These are phyloP conservation scores for Tetramorium simillimum DNA, from an alignment of 1,140 invertebrate genomes.

Conservation along the genomic window DNA sequence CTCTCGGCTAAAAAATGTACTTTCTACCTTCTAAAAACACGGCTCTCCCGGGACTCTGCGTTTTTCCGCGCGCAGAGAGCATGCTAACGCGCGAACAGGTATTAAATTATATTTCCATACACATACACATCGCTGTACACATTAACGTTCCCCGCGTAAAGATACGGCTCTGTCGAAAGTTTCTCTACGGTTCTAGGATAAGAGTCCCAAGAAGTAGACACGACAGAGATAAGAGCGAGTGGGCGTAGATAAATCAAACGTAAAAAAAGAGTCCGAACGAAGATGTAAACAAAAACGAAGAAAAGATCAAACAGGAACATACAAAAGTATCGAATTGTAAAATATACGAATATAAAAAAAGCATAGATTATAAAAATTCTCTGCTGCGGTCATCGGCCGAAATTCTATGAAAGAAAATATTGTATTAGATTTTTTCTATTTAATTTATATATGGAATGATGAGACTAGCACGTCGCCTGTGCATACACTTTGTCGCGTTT, in stretches of 20 bases:
- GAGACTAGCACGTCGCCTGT: constrained; percentile 63
- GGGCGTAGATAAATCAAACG: constrained; percentile 10
- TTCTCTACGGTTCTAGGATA: constrained; percentile 3
- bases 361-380: neutral
- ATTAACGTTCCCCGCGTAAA: constrained; percentile 8
- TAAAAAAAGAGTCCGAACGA: constrained; percentile 12
- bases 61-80: constrained; percentile 54
- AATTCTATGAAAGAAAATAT: neutral
- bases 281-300: constrained; percentile 21
- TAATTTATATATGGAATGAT: constrained; percentile 4
- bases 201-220: constrained; percentile 16
- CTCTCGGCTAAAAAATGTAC: neutral
- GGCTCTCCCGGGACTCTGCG: neutral
- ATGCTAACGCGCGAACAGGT: constrained; percentile 68
- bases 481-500: constrained; percentile 61
- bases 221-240: constrained; percentile 27
- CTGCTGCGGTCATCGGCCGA: neutral
- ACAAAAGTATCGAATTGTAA: constrained; percentile 5
- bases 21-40: constrained; percentile 5
- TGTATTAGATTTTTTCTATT: neutral
- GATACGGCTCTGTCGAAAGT: constrained; percentile 8
- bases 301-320: neutral
- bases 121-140: constrained; percentile 30
- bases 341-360: neutral
- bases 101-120: constrained; percentile 34